These are phyloP conservation scores for Distichodus sexfasciatus DNA, from an alignment of 2,797 vertebrate species.

Conservation along the genomic window DNA sequence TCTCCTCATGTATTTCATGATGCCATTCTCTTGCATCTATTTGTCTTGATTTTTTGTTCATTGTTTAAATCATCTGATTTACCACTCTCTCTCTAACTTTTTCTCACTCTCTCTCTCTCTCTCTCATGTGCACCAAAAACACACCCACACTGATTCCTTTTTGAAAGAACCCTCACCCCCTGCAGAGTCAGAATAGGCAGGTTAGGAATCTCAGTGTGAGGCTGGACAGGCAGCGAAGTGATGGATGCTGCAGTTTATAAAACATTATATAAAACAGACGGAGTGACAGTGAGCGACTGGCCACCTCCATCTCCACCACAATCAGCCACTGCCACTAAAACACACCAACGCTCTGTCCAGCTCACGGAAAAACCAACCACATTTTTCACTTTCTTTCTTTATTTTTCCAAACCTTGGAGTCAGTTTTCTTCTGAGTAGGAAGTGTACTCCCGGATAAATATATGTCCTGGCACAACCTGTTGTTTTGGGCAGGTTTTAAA, in stretches of 20 bases:
- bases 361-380: background rate
- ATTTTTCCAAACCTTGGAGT: background rate
- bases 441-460: background rate
- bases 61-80: background rate
- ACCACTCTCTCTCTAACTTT: background rate
- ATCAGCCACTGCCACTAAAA: conserved; percentile 20
- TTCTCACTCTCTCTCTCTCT: background rate
- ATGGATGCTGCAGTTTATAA: conserved; percentile 25
- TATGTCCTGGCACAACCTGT: background rate
- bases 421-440: background rate
- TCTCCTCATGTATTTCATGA: no score
- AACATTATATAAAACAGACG: background rate
- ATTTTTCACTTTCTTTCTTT: background rate
- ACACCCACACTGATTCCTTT: background rate
- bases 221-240: conserved; percentile 24
- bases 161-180: background rate
- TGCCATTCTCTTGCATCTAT: conserved; percentile 1
- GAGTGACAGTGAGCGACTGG: conserved; percentile 18
- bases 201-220: conserved; percentile 13
- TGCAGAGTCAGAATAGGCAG: conserved; percentile 14
- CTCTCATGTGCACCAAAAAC: background rate
- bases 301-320: conserved; percentile 21
- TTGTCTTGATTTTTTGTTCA: background rate
- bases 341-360: conserved; percentile 13
- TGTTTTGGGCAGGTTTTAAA: background rate